Base-by-base conservation (phyloP, 2,797 vertebrate genomes). In the Urocyon cinereoargenteus region DNA sequence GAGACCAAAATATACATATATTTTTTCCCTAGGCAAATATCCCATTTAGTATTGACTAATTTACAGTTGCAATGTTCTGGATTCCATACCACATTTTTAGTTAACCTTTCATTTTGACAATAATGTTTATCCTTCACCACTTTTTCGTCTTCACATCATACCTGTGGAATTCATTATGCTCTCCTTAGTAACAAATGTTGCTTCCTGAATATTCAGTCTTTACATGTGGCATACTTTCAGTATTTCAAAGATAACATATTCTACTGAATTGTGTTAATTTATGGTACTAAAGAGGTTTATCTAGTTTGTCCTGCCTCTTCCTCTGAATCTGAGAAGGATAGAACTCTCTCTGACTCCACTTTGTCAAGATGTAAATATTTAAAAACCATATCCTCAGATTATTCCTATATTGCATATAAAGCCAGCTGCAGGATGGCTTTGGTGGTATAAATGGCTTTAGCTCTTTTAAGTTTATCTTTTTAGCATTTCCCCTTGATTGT, bases 131-230 rank as follows among this genome's bases (percentile, higher is more conserved):
- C 22, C 5, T 62, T 73, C 13, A 79, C 15, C 16, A 19, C 12
- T 36, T 70, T 92, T 85, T 79, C 11, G 45, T n/a, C 64, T 57
- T 70, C 34, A 21, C 14, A 75, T 11, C 26, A 36, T 72, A 72
- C 3, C n/a, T 83, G 15, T 62, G 26, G 22, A 93, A 51, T 40
- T 59, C 26, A 82, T 62, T 82, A 40, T 1, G 3, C 8, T 72
- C n/a, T 36, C 28, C 22, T 62, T 78, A 59, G 85, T 28, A 90
- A 86, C 13, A 92, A 11, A 15, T 92, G 49, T 66, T 81, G 31
- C 7, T 88, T 93, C 45, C 83, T 93, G 53, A 95, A 89, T 91
- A 82, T 64, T 93, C 36, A 59, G 5, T 72, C 73, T 79, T 55
- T 34, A 78, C 31, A 51, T 34, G 11, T 77, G 45, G 59, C 59